Evolutionary conservation across 2,113 vertebrate genomes (phyloP), one percentile per base, ranked within the genome.

Genomic region (Pygoscelis adeliae): DNA sequence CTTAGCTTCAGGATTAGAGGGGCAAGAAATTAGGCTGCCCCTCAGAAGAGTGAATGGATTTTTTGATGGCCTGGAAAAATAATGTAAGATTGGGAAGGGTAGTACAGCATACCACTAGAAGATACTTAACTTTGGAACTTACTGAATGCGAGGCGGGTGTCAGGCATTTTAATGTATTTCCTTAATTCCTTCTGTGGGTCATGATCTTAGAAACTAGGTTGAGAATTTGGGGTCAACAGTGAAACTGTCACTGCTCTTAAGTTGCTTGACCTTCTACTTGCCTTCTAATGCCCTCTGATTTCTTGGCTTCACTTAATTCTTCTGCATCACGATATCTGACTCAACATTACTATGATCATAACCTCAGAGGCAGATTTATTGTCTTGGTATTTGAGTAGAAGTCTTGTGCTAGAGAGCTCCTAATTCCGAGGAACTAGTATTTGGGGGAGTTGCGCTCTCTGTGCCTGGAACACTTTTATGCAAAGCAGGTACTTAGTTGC

Each of bases 31-130:
- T 66, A 44, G n/a, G 30, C 29, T 85, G 69, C 50, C 21, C 12
- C 50, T 80, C 21, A 13, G 38, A 86, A n/a, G 52, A 67, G 9
- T 40, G 61, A 10, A 15, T 69, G 44, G 40, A 36, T 77, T 72
- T 87, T 22, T 47, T n/a, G 44, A 11, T 83, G 58, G 27, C 53
- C 49, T 83, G 58, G 78, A 69, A 86, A 59, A 26, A 59, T 29
- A 50, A 53, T 0, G 0, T n/a, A 52, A n/a, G n/a, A 73, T 18
- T 73, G 15, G 16, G 2, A 7, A 63, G 9, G 38, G 17, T 38
- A 72, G 67, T 53, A 58, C 23, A 53, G 42, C 10, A 44, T 46
- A 30, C 36, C 26, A 20, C 58, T 80, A 14, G 20, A 59, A 63
- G 40, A 13, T 46, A 22, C 0, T n/a, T 83, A 29, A 44, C 46